Base-by-base conservation (phyloP, 2,888 invertebrate species). In the Habroteleia sp. region DNA sequence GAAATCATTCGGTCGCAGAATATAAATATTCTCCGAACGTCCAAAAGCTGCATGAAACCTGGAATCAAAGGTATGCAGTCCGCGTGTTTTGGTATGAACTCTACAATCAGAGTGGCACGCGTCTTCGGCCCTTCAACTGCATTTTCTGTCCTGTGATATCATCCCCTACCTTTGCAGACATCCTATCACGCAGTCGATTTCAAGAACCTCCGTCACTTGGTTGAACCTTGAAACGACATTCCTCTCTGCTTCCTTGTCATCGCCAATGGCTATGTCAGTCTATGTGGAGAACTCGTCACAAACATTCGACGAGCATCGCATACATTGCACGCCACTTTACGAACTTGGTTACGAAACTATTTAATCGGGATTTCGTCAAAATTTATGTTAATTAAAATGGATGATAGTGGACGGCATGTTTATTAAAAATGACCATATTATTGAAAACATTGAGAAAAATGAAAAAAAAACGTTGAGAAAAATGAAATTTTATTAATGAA, bases 61-160 rank as follows among this genome's bases (percentile, higher is more conserved):
- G 80, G 82, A 82, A 83, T 82, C 80, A 78, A 77, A 81, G 82
- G 82, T 80, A 84, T 84, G 83, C 79, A 75, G 75, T 74, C 77
- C 77, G 78, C 78, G 82, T 80, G 80, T 79, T 77, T 79, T 73
- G 77, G 81, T 76, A 81, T 79, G 79, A 82, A 77, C 69, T 77
- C 77, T 78, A 83, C 62, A 58, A 69, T 69, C 68, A 69, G 25
- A 41, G 39, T 35, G 58, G 68, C 58, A 60, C 68, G 50, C 58
- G 68, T 29, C 27, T 50, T 50, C 42, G 50, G 44, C 42, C 60
- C 68, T 69, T 69, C 44, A 52, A 44, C 68, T 60, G 35, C 58
- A 69, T 69, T 69, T 69, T 50, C 68, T 29, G 17, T 6, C 31
- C 23, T 27, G 35, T 29, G 54, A 60, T 39, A 62, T 14, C 31